phyloP scores from a whole-genome alignment of 2,888 invertebrate species.

The Auanema sp. region DNA sequence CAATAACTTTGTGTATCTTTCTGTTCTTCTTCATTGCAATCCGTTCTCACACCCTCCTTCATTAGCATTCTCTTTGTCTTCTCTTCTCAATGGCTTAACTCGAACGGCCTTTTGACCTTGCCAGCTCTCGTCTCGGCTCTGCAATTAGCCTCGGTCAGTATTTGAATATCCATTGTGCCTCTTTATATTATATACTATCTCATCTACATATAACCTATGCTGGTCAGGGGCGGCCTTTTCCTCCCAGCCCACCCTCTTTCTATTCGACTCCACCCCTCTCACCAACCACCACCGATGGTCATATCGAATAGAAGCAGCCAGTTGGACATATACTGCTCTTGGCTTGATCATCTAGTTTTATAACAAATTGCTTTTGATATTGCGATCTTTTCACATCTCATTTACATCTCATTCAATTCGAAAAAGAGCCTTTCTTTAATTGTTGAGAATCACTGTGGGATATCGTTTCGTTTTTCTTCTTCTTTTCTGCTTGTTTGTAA shows the following conservation, averaged over 20 bases:
- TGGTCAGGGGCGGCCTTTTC: background rate
- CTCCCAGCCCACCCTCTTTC: background rate
- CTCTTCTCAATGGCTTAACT: background rate
- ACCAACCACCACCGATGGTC: no score
- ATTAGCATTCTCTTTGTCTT: constrained; percentile 5
- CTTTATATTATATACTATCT: no score
- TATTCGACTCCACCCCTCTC: constrained; percentile 1
- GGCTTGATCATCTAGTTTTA: no score
- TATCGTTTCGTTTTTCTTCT: background rate
- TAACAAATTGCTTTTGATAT: background rate
- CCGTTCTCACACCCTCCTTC: background rate
- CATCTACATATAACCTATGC: background rate
- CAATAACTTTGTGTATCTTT: background rate
- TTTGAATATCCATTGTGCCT: background rate
- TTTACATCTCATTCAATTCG: background rate
- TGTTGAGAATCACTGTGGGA: background rate
- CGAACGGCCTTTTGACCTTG: constrained; percentile 9
- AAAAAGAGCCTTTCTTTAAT: background rate
- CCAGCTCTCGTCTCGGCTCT: constrained; percentile 6
- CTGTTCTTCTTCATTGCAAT: background rate
- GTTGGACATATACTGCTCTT: no score
- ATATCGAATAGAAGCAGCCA: no score
- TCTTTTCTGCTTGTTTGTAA: background rate
- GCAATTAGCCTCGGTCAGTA: constrained; percentile 7
- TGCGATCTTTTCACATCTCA: background rate